Evolutionary conservation across 2,888 invertebrate genomes (phyloP), one percentile per base, ranked within the genome.

Genomic region (Isoperla grammatica): DNA sequence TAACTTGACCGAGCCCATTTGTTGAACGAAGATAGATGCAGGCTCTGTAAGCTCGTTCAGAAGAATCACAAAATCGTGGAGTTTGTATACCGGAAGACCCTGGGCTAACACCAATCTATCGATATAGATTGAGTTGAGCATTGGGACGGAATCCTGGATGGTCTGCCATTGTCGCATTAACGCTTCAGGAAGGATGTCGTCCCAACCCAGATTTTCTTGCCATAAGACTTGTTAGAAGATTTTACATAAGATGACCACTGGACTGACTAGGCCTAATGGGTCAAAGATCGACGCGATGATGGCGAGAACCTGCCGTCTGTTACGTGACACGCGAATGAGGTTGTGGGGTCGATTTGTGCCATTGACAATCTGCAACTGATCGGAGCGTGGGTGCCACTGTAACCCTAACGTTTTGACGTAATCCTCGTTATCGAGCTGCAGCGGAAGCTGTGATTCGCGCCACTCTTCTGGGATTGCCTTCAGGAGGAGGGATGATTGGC

Each of bases 61-160:
- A 66, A 1, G 68, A 66, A 60, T 69, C 68, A 1, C 61, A 64
- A 63, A 67, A 70, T 66, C 67, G 54, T 66, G 4, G 66, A 15
- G 69, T 20, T 57, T 67, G 50, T 2, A 65, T 39, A n/a, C n/a
- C 20, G 17, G 46, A 12, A 46, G 9, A 12, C 22, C 46, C 4
- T 29, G 29, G 8, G 29, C 29, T 8, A 29, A 29, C 29, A 29
- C 29, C 29, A 29, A 29, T 29, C 29, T 46, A 8, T 1, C 17
- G n/a, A 15, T 20, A 15, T 46, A 20, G 46, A 12, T 11, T 13
- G 20, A n/a, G 22, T 29, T 46, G 1, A 19, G 12, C 2, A 17
- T 19, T 12, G 43, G 19, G 3, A 43, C 8, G 8, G 15, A 2
- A 12, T 43, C 15, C 2, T 9, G 2, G 19, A 9, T 19, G 6